These are phyloP conservation scores for Gymnocephalus cernua DNA, from an alignment of 2,113 vertebrate species.

Conservation along the genomic window DNA sequence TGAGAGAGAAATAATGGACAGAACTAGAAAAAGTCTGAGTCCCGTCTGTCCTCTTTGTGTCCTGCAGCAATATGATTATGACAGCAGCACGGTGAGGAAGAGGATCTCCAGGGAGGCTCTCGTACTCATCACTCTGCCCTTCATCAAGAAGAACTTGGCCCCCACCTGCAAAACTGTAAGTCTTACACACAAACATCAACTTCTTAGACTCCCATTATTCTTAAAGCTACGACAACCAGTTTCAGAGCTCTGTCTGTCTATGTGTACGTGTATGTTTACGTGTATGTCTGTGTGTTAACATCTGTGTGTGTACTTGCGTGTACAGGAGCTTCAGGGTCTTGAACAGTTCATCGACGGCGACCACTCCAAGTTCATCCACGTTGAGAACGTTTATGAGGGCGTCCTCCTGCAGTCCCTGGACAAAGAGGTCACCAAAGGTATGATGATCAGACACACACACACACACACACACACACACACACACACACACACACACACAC, in stretches of 20 bases:
- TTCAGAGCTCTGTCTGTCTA: too few species aligned
- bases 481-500: too few species aligned
- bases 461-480: too few species aligned
- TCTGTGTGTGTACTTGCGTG: not conserved
- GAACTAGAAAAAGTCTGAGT: too few species aligned
- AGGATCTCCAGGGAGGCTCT: conserved; percentile 92
- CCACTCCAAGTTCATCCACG: conserved; percentile 88
- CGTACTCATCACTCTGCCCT: conserved; percentile 91
- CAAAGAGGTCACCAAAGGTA: conserved; percentile 90
- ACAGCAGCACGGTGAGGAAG: conserved; percentile 95
- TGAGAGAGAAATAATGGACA: too few species aligned
- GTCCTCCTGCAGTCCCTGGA: conserved; percentile 89
- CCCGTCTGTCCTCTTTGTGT: conserved; percentile 46
- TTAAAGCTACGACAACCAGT: too few species aligned
- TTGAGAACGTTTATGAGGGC: conserved; percentile 93
- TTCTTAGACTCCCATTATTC: not conserved
- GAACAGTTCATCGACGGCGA: conserved; percentile 89
- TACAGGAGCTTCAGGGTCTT: conserved; percentile 89
- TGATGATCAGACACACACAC: too few species aligned
- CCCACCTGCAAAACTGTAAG: conserved; percentile 88
- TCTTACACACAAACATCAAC: not conserved
- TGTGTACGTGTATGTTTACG: too few species aligned
- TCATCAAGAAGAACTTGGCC: conserved; percentile 89
- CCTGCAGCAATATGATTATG: conserved; percentile 93
- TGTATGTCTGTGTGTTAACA: not conserved